A percentile compares a stretch with the other conserved stretches of the same genome.
Evolutionary conservation across 2,113 vertebrate genomes (phyloP).

Genomic region (Embiotoca jacksoni): DNA sequence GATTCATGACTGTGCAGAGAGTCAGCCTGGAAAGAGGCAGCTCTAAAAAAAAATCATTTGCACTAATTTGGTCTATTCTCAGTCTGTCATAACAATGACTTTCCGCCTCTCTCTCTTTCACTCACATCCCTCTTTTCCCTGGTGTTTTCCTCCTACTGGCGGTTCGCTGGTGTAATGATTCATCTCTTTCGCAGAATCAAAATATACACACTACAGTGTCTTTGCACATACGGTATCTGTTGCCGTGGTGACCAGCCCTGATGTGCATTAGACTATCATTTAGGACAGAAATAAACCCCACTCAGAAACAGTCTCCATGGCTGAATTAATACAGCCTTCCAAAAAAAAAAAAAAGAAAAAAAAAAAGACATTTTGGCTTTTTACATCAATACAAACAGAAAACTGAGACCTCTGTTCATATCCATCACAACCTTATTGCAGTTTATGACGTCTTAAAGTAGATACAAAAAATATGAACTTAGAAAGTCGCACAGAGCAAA

Average conservation of each 20-base stretch:
- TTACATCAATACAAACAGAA: constrained; percentile 16
- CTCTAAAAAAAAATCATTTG: constrained; percentile 62
- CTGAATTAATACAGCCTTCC: constrained; percentile 22
- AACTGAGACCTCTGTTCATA: not conserved
- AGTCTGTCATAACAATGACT: constrained; percentile 72
- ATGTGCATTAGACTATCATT: constrained; percentile 72
- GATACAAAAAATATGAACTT: constrained; percentile 8
- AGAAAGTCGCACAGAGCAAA: not conserved
- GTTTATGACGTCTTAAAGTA: not conserved
- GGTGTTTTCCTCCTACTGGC: constrained; percentile 60
- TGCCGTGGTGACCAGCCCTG: constrained; percentile 76
- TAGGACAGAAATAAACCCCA: constrained; percentile 67
- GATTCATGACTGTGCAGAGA: constrained; percentile 63
- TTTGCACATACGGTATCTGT: constrained; percentile 73
- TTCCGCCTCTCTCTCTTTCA: constrained; percentile 56
- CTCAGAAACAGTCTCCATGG: constrained; percentile 40
- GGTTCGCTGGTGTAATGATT: constrained; percentile 64
- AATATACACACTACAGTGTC: constrained; percentile 72
- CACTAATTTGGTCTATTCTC: constrained; percentile 82
- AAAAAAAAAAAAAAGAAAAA: not conserved
- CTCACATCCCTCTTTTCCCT: constrained; percentile 53
- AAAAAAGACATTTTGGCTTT: not conserved
- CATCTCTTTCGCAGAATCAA: constrained; percentile 65
- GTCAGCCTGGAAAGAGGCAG: constrained; percentile 65
- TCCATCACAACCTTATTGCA: not conserved